Conservation (phyloP, 2,888 invertebrate genomes). For the Nemotelus nigrinus region DNA sequence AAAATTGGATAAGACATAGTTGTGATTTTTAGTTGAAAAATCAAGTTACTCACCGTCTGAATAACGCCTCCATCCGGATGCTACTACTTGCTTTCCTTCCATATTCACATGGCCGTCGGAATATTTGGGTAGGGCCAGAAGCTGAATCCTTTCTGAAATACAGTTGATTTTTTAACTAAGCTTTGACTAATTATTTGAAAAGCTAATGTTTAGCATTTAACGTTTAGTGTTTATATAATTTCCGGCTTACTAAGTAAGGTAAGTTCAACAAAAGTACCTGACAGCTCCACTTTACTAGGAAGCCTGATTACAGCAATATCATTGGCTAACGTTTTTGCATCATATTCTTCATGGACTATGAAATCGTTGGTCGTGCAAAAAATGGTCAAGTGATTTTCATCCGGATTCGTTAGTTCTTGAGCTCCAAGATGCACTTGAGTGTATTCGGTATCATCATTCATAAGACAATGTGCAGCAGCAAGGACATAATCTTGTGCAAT, state of each 20-base stretch:
- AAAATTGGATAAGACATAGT: not conserved
- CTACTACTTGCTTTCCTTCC: constrained; percentile 55
- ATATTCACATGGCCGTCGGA: constrained; percentile 45
- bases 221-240: too few relatives aligned
- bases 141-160: constrained; percentile 52
- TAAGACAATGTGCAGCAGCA: constrained; percentile 39
- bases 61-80: constrained; percentile 60
- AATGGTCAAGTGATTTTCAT: not conserved
- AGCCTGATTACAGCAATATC: constrained; percentile 24
- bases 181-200: not conserved
- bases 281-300: not conserved
- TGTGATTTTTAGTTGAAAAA: not conserved
- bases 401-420: not conserved
- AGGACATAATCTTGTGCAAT: constrained; percentile 29
- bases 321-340: not conserved
- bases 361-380: not conserved
- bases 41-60: constrained; percentile 24
- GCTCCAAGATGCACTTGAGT: not conserved
- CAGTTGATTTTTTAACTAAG: not conserved
- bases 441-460: not conserved
- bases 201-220: too few relatives aligned
- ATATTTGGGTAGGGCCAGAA: not conserved
- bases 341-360: not conserved
- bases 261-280: not conserved
- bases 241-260: too few relatives aligned